These are phyloP conservation scores for Cheumatopsyche charites DNA, from an alignment of 1,140 invertebrate genomes.

Conservation along the genomic window DNA sequence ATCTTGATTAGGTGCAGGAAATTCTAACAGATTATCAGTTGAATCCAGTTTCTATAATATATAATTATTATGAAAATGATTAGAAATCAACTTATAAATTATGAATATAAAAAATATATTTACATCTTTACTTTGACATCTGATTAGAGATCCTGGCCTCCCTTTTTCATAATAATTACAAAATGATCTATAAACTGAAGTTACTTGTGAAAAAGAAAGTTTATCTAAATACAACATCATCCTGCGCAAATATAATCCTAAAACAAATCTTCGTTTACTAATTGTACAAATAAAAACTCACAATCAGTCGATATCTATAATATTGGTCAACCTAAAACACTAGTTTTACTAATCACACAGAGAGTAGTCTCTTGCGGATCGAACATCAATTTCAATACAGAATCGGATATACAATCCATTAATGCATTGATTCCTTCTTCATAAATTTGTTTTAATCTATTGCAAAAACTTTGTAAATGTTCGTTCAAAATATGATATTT, in stretches of 20 bases:
- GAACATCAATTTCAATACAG: constrained; percentile 59
- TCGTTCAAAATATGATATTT: constrained; percentile 59
- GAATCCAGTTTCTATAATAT: constrained; percentile 50
- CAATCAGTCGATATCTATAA: not conserved
- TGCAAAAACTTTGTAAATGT: constrained; percentile 60
- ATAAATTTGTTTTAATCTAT: constrained; percentile 58
- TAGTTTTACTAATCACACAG: constrained; percentile 57
- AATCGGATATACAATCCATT: constrained; percentile 58
- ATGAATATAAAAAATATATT: not conserved
- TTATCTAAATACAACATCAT: constrained; percentile 82
- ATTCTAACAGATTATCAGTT: constrained; percentile 36
- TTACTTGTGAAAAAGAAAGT: constrained; percentile 80
- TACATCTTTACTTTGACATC: constrained; percentile 60
- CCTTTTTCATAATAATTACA: constrained; percentile 67
- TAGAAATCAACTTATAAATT: not conserved
- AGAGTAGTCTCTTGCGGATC: constrained; percentile 51
- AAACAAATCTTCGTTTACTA: constrained; percentile 48
- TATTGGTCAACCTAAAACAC: constrained; percentile 58
- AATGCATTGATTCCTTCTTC: constrained; percentile 59
- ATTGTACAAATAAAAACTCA: not conserved
- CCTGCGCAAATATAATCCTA: constrained; percentile 75
- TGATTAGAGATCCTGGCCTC: constrained; percentile 57
- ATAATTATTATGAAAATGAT: constrained; percentile 11
- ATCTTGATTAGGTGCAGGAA: constrained; percentile 36
- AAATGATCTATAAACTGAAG: constrained; percentile 70